phyloP scores from a whole-genome alignment of 30 jellyfish, hydroid and myxozoan species.

The Turritopsis dohrnii region DNA sequence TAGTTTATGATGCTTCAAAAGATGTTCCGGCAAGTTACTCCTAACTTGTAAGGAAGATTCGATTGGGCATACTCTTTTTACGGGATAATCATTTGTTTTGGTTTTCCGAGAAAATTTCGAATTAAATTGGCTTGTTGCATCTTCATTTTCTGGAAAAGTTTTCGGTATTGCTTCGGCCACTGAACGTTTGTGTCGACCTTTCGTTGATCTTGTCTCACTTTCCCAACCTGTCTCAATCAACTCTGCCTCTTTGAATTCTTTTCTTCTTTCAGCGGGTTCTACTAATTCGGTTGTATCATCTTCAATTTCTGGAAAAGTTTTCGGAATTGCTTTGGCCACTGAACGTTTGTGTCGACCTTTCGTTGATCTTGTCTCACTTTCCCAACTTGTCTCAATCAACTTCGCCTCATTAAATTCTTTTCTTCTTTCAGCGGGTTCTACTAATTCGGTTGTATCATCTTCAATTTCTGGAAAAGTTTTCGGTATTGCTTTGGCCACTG shows the following conservation, averaged over 20 bases:
- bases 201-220: neutral
- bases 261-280: neutral
- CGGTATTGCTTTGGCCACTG: too few species aligned
- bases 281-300: neutral
- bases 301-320: neutral
- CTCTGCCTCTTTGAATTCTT: neutral
- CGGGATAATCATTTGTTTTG: neutral
- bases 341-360: too few species aligned
- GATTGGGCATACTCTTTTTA: neutral
- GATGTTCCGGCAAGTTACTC: neutral
- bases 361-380: too few species aligned
- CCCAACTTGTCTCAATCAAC: too few species aligned
- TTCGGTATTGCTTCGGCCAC: neutral
- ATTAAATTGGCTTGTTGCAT: neutral
- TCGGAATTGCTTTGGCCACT: too few species aligned
- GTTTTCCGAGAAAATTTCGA: neutral
- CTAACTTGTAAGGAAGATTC: neutral
- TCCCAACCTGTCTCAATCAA: neutral
- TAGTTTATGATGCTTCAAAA: neutral
- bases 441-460: too few species aligned
- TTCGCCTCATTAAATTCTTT: too few species aligned
- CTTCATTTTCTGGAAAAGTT: neutral
- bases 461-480: too few species aligned
- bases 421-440: too few species aligned
- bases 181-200: neutral